A percentile compares a stretch with the other conserved stretches of the same genome.
These are phyloP conservation scores for Chelonoidis abingdonii DNA, from an alignment of 2,113 vertebrate genomes.

Conservation along the genomic window DNA sequence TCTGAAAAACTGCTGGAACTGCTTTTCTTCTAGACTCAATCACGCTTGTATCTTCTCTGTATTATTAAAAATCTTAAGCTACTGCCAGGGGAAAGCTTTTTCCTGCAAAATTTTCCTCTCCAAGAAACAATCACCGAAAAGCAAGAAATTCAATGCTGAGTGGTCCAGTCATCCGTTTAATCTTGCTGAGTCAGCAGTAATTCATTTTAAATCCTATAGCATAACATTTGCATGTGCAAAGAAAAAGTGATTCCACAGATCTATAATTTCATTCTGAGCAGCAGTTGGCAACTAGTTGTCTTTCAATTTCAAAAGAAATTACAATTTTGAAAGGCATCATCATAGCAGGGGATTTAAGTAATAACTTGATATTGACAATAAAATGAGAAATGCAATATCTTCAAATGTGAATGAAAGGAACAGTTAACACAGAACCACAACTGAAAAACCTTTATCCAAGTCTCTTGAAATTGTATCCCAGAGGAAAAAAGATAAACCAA, in stretches of 20 bases:
- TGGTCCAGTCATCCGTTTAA: constrained; percentile 44
- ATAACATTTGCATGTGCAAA: neutral
- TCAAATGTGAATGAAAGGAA: constrained; percentile 1
- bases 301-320: constrained; percentile 4
- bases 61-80: neutral
- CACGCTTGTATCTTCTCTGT: neutral
- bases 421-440: neutral
- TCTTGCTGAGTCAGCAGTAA: constrained; percentile 56
- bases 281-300: neutral
- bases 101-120: constrained; percentile 15
- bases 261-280: constrained; percentile 24
- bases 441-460: neutral
- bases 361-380: neutral
- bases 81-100: neutral
- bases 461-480: neutral
- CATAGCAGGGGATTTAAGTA: neutral
- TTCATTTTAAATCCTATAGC: constrained; percentile 31
- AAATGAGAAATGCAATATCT: constrained; percentile 7
- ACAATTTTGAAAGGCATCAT: constrained; percentile 13
- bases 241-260: neutral
- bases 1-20: neutral
- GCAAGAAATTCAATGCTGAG: constrained; percentile 50
- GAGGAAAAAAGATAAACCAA: neutral
- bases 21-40: neutral
- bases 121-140: constrained; percentile 21